Evolutionary conservation across 2,888 invertebrate genomes (phyloP).

Genomic region (Amphiduros pacificus): DNA sequence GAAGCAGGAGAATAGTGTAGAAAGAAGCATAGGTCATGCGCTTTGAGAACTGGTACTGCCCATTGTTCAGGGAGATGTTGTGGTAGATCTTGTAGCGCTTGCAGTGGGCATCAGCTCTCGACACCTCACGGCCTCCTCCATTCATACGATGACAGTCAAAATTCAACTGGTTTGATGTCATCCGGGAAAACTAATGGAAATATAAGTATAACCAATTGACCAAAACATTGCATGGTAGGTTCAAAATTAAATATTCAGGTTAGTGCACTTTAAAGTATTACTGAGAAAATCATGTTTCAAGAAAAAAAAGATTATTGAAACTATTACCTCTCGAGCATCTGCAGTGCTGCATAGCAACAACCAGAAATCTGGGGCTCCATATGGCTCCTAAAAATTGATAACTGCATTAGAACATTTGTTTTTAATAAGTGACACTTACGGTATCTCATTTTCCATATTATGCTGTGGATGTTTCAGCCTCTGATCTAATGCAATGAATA

Average conservation of each 20-base stretch:
- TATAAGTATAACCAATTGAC: not conserved
- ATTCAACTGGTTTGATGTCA: conserved; percentile 13
- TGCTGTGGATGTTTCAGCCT: not conserved
- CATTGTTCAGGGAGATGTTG: conserved; percentile 11
- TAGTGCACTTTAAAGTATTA: too few relatives aligned
- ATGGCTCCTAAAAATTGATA: conserved; percentile 15
- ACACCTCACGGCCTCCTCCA: not conserved
- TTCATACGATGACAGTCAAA: conserved; percentile 14
- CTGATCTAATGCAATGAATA: too few relatives aligned
- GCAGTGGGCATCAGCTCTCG: conserved; percentile 7
- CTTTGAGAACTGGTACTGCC: conserved; percentile 15
- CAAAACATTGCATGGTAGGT: not conserved
- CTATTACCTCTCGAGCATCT: conserved; percentile 24
- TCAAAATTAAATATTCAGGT: not conserved
- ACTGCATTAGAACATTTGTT: not conserved
- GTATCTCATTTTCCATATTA: too few relatives aligned
- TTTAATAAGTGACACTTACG: too few relatives aligned
- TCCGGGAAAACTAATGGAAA: conserved; percentile 12
- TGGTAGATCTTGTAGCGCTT: conserved; percentile 2
- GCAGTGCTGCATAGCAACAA: conserved; percentile 22
- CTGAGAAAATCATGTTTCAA: not conserved
- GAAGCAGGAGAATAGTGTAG: conserved; percentile 22
- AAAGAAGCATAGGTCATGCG: conserved; percentile 5
- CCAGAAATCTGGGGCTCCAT: conserved; percentile 20
- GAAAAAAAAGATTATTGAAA: not conserved